Base-by-base conservation (phyloP, 2,888 invertebrate species). In the Nephrotoma guestfalica region DNA sequence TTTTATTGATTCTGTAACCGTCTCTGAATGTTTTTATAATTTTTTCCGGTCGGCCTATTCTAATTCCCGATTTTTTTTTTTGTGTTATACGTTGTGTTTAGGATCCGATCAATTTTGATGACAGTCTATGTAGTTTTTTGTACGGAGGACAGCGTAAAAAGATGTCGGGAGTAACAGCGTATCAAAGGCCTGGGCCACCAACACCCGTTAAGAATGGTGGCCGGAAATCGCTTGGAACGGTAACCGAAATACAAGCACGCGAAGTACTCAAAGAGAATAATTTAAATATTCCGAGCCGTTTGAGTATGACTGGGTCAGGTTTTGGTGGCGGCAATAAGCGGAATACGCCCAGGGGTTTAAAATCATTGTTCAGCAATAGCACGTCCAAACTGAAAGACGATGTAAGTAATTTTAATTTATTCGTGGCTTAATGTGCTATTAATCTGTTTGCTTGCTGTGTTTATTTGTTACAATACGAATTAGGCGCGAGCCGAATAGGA, bases 131-230 rank as follows among this genome's bases (percentile, higher is more conserved):
- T 87, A 90, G 92, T 86, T 89, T 93, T 51, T 89, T 93, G 1
- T 90, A 90, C 86, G 89, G 90, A 5, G 90, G 90, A 3, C 90
- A 91, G 92, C 93, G 89, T 88, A 94, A 89, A 86, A 91, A 90
- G 90, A 90, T 90, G 93, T 94, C 90, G 92, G 94, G 91, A 92
- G 94, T 87, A 90, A 96, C 95, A 0, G 94, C 95, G 0, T 97
- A 97, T 90, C 96, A 96, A 92, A 95, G 94, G 89, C 97, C 97
- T 0, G 97, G 97, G 0, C 97, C 96, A 85, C 97, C 97, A 41
- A 97, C 97, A 0, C 97, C 97, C 0, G 96, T 96, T 91, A 97
- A 96, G 91, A 95, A 96, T 90, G 96, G 96, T 11, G 95, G 95
- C 1, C 93, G 96, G 88, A 91, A 94, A 7, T 96, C 96, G 0